Conservation (phyloP, 1,140 invertebrate species). For the Gryon sp. region DNA sequence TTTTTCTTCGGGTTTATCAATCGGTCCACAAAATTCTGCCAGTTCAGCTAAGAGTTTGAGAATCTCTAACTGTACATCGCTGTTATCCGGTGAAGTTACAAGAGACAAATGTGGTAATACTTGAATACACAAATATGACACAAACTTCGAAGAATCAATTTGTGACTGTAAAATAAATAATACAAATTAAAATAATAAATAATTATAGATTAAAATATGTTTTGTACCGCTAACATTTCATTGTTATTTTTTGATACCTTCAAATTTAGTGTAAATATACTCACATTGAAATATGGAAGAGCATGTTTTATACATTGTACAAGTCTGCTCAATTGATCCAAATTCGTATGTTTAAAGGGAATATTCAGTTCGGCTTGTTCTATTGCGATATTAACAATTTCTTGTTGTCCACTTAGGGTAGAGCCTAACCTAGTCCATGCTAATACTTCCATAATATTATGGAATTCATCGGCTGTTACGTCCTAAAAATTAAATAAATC, state of each 20-base stretch:
- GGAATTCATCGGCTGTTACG: conserved; percentile 95
- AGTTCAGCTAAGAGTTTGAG: conserved; percentile 94
- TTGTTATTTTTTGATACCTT: neutral
- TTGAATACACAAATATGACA: conserved; percentile 92
- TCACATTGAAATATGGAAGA: conserved; percentile 92
- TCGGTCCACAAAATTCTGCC: conserved; percentile 85
- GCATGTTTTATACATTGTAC: conserved; percentile 92
- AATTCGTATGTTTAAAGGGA: conserved; percentile 88
- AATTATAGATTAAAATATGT: no score
- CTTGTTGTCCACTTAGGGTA: conserved; percentile 90
- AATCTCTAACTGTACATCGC: conserved; percentile 88
- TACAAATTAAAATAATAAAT: conserved; percentile 1
- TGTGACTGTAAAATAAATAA: conserved; percentile 84
- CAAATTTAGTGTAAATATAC: conserved; percentile 68
- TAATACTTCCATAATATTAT: conserved; percentile 92
- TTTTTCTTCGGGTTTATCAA: conserved; percentile 87
- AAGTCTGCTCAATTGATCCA: conserved; percentile 88
- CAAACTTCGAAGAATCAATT: conserved; percentile 92
- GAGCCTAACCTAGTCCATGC: conserved; percentile 89
- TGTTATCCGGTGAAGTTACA: conserved; percentile 82
- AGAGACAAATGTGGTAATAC: conserved; percentile 84
- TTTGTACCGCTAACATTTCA: no score
- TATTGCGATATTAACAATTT: conserved; percentile 90
- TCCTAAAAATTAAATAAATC: no score
- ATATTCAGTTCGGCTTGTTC: conserved; percentile 89